These are phyloP conservation scores for Orchesellides sinensis DNA, from an alignment of 2,888 invertebrate species.

Conservation along the genomic window DNA sequence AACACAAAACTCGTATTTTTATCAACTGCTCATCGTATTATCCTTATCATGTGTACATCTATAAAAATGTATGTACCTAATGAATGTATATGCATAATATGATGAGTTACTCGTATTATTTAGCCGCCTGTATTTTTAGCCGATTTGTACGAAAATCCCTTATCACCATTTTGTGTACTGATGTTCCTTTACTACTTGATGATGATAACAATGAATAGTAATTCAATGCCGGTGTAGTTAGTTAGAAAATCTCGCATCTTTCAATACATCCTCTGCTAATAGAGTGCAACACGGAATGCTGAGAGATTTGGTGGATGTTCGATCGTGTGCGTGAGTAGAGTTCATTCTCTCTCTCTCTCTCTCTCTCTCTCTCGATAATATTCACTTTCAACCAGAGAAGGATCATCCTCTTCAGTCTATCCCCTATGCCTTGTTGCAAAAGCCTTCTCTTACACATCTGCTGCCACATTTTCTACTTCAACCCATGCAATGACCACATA, in stretches of 20 bases:
- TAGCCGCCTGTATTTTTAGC: too few relatives aligned
- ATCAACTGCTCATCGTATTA: too few relatives aligned
- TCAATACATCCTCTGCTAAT: too few relatives aligned
- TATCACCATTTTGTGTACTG: background rate
- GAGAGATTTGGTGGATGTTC: background rate
- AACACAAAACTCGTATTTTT: too few relatives aligned
- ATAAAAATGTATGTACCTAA: too few relatives aligned
- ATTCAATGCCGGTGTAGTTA: background rate
- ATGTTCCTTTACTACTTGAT: background rate
- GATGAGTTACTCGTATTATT: too few relatives aligned
- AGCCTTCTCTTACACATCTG: background rate
- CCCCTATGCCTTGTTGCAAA: too few relatives aligned
- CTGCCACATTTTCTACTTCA: background rate
- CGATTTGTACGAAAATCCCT: background rate
- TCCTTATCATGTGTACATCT: too few relatives aligned
- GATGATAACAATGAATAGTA: background rate
- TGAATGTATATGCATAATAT: too few relatives aligned
- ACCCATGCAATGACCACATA: constrained; percentile 18
- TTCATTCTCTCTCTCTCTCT: constrained; percentile 34
- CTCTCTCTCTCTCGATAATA: background rate
- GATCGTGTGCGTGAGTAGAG: constrained; percentile 38
- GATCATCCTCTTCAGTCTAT: too few relatives aligned
- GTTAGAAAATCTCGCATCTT: background rate
- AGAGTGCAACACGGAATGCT: too few relatives aligned
- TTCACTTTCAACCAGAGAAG: too few relatives aligned